These are phyloP conservation scores for Palythoa caribaeorum DNA, from an alignment of 92 coral and sea anemone genomes.

Conservation along the genomic window DNA sequence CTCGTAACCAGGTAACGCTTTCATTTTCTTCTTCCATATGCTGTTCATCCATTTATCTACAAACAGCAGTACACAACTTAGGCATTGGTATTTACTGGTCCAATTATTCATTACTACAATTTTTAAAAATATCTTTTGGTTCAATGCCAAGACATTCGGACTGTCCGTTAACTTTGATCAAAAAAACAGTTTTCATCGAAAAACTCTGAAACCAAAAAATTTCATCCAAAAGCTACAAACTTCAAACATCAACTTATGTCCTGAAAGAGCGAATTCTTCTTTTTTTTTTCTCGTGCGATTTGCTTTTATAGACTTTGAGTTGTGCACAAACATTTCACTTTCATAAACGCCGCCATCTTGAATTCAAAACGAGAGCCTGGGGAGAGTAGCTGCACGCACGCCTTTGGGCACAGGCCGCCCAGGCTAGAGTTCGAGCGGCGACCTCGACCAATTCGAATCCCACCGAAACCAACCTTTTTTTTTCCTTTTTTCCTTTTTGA, in stretches of 20 bases:
- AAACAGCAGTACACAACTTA: slow-evolving; percentile 47
- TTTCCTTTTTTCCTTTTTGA: too few species aligned
- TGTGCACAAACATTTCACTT: too few species aligned
- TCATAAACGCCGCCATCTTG: too few species aligned
- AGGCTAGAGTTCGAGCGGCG: too few species aligned
- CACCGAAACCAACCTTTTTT: too few species aligned
- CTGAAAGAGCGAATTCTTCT: slow-evolving; percentile 9
- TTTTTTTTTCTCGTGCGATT: background rate
- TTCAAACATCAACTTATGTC: slow-evolving; percentile 17
- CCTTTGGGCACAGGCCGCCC: too few species aligned
- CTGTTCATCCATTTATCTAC: slow-evolving; percentile 56
- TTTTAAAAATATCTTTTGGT: background rate
- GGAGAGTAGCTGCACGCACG: too few species aligned
- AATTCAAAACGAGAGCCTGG: too few species aligned
- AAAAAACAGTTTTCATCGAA: background rate
- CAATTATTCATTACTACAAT: slow-evolving; percentile 13
- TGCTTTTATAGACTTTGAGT: too few species aligned
- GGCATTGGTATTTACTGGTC: slow-evolving; percentile 29
- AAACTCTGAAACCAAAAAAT: background rate
- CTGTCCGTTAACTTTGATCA: slow-evolving; percentile 7
- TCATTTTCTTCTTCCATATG: slow-evolving; percentile 47
- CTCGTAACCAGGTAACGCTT: slow-evolving; percentile 16
- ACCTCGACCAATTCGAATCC: too few species aligned
- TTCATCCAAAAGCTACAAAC: slow-evolving; percentile 35
- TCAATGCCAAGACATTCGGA: background rate